Evolutionary conservation across 2,113 vertebrate genomes (phyloP).

Genomic region (Lagopus leucura): DNA sequence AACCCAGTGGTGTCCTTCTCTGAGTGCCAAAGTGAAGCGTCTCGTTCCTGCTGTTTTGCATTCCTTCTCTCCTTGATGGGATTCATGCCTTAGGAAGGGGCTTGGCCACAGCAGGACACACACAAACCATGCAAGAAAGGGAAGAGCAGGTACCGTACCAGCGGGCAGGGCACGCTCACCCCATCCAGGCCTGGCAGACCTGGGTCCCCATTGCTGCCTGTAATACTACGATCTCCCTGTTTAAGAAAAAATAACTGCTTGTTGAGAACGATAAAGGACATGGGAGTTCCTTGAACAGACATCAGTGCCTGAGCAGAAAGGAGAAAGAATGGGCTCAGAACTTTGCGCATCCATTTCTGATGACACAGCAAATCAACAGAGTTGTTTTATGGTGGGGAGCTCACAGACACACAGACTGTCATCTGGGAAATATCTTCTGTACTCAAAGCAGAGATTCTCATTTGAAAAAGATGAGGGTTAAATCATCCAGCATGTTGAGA

Average conservation of each 20-base stretch:
- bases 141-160: conserved; percentile 80
- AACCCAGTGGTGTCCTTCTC: background rate
- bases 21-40: background rate
- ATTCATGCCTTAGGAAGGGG: background rate
- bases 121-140: conserved; percentile 36
- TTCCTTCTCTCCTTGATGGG: background rate
- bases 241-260: conserved; percentile 75
- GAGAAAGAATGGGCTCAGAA: background rate
- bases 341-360: background rate
- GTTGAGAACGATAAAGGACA: conserved; percentile 26
- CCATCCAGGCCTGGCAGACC: conserved; percentile 72
- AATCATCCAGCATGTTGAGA: background rate
- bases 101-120: background rate
- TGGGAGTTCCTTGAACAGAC: background rate
- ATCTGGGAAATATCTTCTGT: conserved; percentile 6
- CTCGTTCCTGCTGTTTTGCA: background rate
- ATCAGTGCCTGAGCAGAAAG: background rate
- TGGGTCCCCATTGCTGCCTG: conserved; percentile 68
- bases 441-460: background rate
- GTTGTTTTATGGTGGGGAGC: background rate
- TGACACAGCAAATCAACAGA: background rate
- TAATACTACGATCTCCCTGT: conserved; percentile 67
- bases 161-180: conserved; percentile 78
- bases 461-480: background rate
- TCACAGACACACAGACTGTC: background rate